Base-by-base conservation (phyloP, 2,888 invertebrate genomes). In the Arenicola marina region DNA sequence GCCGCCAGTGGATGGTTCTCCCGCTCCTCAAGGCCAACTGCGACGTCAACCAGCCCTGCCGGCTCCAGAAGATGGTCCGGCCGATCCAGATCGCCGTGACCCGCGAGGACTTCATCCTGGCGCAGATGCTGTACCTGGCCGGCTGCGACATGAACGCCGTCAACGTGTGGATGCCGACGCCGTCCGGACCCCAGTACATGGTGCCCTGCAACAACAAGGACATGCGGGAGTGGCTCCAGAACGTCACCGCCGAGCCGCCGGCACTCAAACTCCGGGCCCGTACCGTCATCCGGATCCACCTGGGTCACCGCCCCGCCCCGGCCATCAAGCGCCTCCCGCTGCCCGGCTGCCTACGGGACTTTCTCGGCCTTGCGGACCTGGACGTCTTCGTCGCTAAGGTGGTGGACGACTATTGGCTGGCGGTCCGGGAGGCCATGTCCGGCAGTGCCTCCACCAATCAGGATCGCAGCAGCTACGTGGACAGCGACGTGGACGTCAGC, bases 1-100 rank as follows among this genome's bases (percentile, higher is more conserved):
- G 78, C 11, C 76, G 75, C 58, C 66, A 75, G 67, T 72, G 59
- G 69, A 76, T 61, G 28, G 65, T 65, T 21, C 28, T 34, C 31
- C 56, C 46, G n/a, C 58, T 67, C 1, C 31, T 65, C 3, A 61
- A 59, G 45, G 57, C 57, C 15, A 62, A 62, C 61, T 65, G 67
- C 34, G 60, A 67, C 29, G 62, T 67, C 7, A 65, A 67, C 54
- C 29, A 53, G 29, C 31, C 61, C 4, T 64, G 67, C 2, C 45
- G 56, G 29, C 48, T 57, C n/a, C 56, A 45, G 1, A 59, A 61
- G 24, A 2, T 32, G 15, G 51, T 65, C 1, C 28, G 56, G 24
- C 65, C 62, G 2, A 59, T 67, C 24, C 61, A 67, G 55, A 59
- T 67, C 4, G 65, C 65, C 2, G 60, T 67, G 4, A 56, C 56